phyloP scores from a whole-genome alignment of 2,113 vertebrate species.

The Oophaga pumilio region DNA sequence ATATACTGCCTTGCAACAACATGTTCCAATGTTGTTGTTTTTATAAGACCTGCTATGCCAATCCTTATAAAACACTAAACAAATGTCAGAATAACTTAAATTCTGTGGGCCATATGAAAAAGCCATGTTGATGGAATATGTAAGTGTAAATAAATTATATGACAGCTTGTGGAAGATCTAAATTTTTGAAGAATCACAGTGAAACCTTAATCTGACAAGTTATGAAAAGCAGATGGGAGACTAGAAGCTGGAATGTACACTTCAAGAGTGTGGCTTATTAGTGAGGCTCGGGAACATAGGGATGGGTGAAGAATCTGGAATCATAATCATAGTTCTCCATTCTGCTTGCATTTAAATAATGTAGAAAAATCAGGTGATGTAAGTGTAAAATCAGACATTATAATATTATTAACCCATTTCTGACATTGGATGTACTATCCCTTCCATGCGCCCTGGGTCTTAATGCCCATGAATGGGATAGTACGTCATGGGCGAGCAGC shows the following conservation, averaged over 20 bases:
- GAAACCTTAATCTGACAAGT: conserved; percentile 1
- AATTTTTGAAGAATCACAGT: background rate
- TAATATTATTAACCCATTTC: too few relatives aligned
- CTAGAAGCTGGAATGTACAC: background rate
- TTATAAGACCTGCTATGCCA: too few relatives aligned
- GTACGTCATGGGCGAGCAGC: too few relatives aligned
- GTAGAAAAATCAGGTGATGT: background rate
- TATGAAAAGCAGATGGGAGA: conserved; percentile 29
- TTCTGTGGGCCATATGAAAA: background rate
- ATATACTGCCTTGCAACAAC: background rate
- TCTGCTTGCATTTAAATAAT: background rate
- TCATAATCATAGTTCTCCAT: background rate
- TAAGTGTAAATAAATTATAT: conserved; percentile 20
- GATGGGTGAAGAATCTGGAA: background rate
- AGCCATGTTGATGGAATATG: background rate
- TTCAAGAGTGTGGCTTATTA: background rate
- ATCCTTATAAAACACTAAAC: background rate
- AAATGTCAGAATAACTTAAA: background rate
- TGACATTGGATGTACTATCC: too few relatives aligned
- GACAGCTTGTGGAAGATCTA: background rate
- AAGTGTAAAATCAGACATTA: background rate
- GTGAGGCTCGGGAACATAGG: background rate
- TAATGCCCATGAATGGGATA: too few relatives aligned
- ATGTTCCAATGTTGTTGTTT: background rate
- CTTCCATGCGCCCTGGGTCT: too few relatives aligned